Conservation (phyloP, 2,113 vertebrate genomes). For the Gasterosteus nipponicus region DNA sequence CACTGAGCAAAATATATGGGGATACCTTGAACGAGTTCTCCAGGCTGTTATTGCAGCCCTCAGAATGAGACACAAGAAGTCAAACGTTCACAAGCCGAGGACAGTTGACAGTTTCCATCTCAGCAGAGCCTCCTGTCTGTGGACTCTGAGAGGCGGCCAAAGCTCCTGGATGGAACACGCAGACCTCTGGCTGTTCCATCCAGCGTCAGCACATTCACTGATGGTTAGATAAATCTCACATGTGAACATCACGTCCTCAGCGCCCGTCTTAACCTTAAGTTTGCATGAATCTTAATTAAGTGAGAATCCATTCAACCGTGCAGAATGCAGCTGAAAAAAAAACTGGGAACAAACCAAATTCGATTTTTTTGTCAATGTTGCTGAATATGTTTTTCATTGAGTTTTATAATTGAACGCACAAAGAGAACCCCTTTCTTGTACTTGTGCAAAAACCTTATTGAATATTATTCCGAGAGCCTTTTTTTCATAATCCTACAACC, state of each 20-base stretch:
- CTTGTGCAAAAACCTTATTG: neutral
- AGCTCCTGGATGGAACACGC: neutral
- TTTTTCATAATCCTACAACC: neutral
- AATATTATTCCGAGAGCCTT: neutral
- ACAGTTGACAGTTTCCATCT: conserved; percentile 5
- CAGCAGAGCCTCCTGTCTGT: neutral
- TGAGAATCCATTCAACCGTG: neutral
- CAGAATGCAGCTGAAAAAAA: neutral
- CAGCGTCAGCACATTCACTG: neutral
- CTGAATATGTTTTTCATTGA: neutral
- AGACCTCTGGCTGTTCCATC: neutral
- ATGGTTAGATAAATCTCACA: neutral
- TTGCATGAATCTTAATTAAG: neutral
- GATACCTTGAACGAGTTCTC: neutral
- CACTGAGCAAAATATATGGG: neutral
- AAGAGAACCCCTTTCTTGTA: neutral
- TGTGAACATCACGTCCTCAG: neutral
- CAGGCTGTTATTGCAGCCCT: neutral
- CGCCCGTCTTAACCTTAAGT: neutral
- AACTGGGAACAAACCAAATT: neutral
- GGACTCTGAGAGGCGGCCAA: neutral
- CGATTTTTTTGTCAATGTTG: neutral
- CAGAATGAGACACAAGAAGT: conserved; percentile 9
- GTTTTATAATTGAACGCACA: neutral
- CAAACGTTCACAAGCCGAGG: conserved; percentile 5